phyloP scores from a whole-genome alignment of 2,797 vertebrate genomes.

The Pyrocephalus nanus region DNA sequence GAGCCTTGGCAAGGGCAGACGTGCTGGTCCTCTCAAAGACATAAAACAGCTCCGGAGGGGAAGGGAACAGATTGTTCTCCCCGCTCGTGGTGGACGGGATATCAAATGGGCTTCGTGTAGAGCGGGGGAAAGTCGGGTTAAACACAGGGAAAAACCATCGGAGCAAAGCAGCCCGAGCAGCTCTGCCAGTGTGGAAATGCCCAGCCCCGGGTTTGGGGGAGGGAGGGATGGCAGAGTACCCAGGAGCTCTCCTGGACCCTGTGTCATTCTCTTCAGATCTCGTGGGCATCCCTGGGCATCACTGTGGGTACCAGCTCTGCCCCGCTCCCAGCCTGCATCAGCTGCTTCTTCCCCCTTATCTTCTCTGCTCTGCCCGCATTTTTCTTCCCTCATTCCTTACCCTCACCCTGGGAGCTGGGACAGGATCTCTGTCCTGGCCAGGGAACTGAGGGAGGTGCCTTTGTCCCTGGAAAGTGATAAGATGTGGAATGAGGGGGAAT shows the following conservation, averaged over 20 bases:
- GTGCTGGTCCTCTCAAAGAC: constrained; percentile 21
- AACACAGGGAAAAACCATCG: not conserved
- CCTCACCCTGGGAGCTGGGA: fast-evolving
- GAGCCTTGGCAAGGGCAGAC: not conserved
- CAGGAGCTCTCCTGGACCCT: not conserved
- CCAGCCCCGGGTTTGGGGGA: fast-evolving
- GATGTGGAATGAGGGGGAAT: not conserved
- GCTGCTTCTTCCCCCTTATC: not conserved
- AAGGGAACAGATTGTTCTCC: constrained; percentile 63
- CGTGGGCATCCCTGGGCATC: not conserved
- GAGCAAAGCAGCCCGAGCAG: fast-evolving
- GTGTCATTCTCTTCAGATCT: not conserved
- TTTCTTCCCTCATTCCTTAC: not conserved
- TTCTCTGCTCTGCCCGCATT: not conserved
- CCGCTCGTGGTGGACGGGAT: not conserved
- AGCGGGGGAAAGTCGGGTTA: not conserved
- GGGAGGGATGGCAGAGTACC: not conserved
- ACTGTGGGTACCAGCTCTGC: not conserved
- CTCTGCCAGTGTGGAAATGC: not conserved
- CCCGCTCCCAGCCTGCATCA: not conserved
- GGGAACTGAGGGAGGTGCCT: not conserved
- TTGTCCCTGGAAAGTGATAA: not conserved
- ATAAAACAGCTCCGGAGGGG: constrained; percentile 17
- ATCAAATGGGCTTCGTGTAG: constrained; percentile 28
- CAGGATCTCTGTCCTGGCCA: not conserved